These are phyloP conservation scores for Condylura cristata DNA, from an alignment of 2,113 vertebrate genomes.

Conservation along the genomic window DNA sequence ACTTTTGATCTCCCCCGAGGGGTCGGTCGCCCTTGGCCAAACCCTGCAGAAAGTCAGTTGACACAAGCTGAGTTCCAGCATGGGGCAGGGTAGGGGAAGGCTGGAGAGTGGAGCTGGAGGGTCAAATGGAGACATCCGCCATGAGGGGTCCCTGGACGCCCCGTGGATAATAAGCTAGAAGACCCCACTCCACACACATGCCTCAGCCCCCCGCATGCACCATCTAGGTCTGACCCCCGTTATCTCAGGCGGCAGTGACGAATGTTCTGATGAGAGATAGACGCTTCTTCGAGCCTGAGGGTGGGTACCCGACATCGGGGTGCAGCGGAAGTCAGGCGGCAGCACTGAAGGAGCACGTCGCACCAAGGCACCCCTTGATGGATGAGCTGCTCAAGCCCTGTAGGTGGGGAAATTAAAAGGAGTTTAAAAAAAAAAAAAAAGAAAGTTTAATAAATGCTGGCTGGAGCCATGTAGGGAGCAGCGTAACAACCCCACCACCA, in stretches of 20 bases:
- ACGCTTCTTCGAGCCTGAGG: neutral
- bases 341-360: neutral
- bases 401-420: constrained; percentile 64
- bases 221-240: no score
- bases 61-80: neutral
- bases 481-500: no score
- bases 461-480: neutral
- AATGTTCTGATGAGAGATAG: neutral
- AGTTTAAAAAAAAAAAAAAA: constrained; percentile 46
- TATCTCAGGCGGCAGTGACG: neutral
- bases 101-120: neutral
- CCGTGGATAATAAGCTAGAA: neutral
- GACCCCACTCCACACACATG: neutral
- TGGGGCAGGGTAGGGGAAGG: neutral
- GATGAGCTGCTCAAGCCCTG: constrained; percentile 41
- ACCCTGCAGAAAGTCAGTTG: neutral
- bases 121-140: neutral
- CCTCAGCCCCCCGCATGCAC: neutral
- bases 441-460: constrained; percentile 66
- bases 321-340: neutral
- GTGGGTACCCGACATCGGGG: neutral
- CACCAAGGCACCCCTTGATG: neutral
- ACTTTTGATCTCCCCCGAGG: neutral
- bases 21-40: neutral
- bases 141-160: neutral